Percentiles rank a stretch among this genome's conserved stretches.
Conservation (phyloP, 2,113 vertebrate genomes). For the Asarcornis scutulata region DNA sequence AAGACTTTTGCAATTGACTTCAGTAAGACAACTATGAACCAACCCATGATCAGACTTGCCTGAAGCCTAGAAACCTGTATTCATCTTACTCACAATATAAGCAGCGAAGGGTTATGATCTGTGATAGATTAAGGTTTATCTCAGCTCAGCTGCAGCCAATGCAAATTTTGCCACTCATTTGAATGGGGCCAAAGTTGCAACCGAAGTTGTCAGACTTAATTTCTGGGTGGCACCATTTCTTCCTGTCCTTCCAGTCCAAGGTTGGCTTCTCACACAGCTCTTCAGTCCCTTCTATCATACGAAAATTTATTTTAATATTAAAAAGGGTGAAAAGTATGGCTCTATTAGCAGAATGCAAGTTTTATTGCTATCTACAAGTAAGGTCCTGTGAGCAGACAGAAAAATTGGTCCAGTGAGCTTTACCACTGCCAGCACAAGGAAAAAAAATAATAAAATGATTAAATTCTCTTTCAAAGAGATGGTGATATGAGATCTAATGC, state of each 20-base stretch:
- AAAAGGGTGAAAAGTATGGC: neutral
- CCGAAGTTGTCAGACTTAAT: neutral
- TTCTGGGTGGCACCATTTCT: neutral
- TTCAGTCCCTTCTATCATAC: neutral
- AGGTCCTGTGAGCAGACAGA: neutral
- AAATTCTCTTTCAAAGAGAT: neutral
- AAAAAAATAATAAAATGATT: neutral
- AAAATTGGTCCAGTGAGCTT: neutral
- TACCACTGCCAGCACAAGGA: neutral
- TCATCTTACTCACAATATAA: neutral
- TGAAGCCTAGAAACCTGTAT: slow-evolving; percentile 25
- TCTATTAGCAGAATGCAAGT: neutral
- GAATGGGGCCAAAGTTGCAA: neutral
- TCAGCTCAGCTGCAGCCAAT: neutral
- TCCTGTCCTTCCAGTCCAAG: neutral
- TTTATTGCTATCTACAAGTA: neutral
- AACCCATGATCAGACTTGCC: neutral
- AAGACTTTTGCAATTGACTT: slow-evolving; percentile 28
- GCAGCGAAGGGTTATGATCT: neutral
- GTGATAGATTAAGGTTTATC: neutral
- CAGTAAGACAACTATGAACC: neutral
- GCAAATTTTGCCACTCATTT: slow-evolving; percentile 23
- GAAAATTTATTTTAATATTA: neutral
- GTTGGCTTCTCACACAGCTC: neutral
- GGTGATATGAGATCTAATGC: neutral